Conservation (phyloP, 2,797 vertebrate species). For the Pseudochirops corinnae region DNA sequence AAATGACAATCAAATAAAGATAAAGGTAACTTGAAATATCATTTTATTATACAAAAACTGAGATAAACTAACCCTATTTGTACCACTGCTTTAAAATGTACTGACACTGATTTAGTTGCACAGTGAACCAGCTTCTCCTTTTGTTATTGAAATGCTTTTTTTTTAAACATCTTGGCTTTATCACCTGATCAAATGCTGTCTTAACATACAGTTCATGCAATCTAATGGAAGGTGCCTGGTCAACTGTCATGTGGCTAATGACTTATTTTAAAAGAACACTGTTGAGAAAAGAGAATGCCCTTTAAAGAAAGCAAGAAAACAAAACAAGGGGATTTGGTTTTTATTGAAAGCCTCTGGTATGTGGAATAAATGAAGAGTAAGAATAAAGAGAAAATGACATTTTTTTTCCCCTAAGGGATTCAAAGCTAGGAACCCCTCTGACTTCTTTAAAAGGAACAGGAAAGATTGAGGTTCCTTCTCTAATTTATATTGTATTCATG, state of each 20-base stretch:
- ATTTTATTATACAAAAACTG: background rate
- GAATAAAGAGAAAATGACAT: constrained; percentile 15
- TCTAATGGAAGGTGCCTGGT: constrained; percentile 37
- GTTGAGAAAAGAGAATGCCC: background rate
- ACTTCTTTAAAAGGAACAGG: background rate
- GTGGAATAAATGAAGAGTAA: constrained; percentile 12
- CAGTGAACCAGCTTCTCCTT: constrained; percentile 26
- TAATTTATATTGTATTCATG: background rate
- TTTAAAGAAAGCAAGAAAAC: background rate
- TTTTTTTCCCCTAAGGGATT: background rate
- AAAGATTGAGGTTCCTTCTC: background rate
- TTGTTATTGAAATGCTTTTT: constrained; percentile 56
- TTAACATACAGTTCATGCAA: constrained; percentile 6
- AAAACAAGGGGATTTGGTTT: constrained; percentile 13
- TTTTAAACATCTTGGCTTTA: constrained; percentile 51
- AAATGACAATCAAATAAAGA: background rate
- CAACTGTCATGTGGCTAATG: constrained; percentile 61
- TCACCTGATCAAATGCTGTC: constrained; percentile 43
- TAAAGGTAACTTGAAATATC: background rate
- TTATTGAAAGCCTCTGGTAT: background rate
- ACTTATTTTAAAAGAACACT: constrained; percentile 60
- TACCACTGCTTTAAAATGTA: background rate
- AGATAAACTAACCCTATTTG: background rate
- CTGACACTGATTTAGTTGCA: background rate
- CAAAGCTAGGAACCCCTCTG: background rate